Evolutionary conservation across 2,888 invertebrate species (phyloP).

Genomic region (Sesia bembeciformis): DNA sequence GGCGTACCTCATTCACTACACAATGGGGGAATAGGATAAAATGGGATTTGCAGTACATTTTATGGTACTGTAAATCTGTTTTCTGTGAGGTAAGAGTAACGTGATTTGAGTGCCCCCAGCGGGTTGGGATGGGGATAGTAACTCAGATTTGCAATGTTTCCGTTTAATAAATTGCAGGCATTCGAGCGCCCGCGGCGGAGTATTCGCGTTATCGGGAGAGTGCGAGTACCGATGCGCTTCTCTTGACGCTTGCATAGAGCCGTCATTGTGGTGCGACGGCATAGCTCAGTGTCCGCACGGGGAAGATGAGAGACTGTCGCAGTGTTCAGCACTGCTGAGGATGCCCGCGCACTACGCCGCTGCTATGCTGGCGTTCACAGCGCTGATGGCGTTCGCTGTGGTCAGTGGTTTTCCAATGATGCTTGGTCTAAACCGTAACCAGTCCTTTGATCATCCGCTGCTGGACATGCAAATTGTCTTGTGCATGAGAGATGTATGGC

Average conservation of each 20-base stretch:
- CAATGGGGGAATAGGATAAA: too few species aligned
- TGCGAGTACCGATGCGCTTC: conserved; percentile 85
- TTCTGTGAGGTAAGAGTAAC: too few species aligned
- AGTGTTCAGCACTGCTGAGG: conserved; percentile 85
- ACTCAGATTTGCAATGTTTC: too few species aligned
- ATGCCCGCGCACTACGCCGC: conserved; percentile 83
- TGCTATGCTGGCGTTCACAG: conserved; percentile 67
- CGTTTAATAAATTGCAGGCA: conserved; percentile 43
- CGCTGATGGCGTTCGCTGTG: conserved; percentile 63
- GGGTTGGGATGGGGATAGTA: too few species aligned
- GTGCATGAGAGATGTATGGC: too few species aligned
- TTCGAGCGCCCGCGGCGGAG: conserved; percentile 65
- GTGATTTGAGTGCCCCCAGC: too few species aligned
- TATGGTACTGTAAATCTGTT: too few species aligned
- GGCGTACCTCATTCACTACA: too few species aligned
- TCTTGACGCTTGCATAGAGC: conserved; percentile 86
- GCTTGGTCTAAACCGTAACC: too few species aligned
- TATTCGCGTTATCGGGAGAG: conserved; percentile 78
- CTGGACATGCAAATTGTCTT: too few species aligned
- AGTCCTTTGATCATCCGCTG: too few species aligned
- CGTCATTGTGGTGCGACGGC: conserved; percentile 88
- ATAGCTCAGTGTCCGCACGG: conserved; percentile 85
- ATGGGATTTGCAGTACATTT: too few species aligned
- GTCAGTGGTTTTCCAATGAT: conserved; percentile 34
- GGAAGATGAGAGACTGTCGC: conserved; percentile 84